A percentile compares a stretch with the other conserved stretches of the same genome.
phyloP scores from a whole-genome alignment of 2,888 invertebrate genomes.

The Sesia apiformis region DNA sequence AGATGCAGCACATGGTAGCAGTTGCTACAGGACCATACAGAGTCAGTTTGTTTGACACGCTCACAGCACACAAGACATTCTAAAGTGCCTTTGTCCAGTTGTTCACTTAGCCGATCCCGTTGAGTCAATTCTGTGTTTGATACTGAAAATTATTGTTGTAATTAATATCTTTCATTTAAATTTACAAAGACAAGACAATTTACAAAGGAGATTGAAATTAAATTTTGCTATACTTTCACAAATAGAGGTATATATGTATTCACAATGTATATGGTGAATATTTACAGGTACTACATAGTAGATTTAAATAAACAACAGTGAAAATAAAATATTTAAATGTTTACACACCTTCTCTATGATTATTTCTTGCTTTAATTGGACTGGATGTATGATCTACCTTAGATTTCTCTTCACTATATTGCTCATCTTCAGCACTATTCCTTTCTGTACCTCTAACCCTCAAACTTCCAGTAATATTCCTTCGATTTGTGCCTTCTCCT shows the following conservation, averaged over 20 bases:
- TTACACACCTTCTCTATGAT: background rate
- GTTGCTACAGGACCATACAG: slow-evolving; percentile 92
- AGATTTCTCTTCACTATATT: slow-evolving; percentile 43
- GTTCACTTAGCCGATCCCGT: slow-evolving; percentile 87
- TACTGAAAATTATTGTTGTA: background rate
- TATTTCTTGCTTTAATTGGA: background rate
- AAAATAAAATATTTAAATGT: background rate
- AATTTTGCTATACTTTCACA: too few relatives aligned
- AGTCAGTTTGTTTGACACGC: slow-evolving; percentile 83
- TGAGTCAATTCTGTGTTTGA: slow-evolving; percentile 78
- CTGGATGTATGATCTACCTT: slow-evolving; percentile 12
- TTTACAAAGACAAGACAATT: too few relatives aligned
- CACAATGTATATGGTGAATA: too few relatives aligned
- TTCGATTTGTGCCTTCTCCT: slow-evolving; percentile 23
- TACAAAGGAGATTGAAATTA: too few relatives aligned
- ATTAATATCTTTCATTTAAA: too few relatives aligned
- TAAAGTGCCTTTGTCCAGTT: slow-evolving; percentile 84
- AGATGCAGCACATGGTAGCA: slow-evolving; percentile 96
- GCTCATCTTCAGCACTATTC: slow-evolving; percentile 50
- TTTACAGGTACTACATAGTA: too few relatives aligned
- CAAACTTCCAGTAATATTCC: slow-evolving; percentile 50
- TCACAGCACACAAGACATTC: slow-evolving; percentile 98
- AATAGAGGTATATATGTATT: too few relatives aligned
- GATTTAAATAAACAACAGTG: too few relatives aligned
- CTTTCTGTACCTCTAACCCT: slow-evolving; percentile 39